Base-by-base conservation (phyloP, 2,888 invertebrate genomes). In the Hypomecis atomaria region DNA sequence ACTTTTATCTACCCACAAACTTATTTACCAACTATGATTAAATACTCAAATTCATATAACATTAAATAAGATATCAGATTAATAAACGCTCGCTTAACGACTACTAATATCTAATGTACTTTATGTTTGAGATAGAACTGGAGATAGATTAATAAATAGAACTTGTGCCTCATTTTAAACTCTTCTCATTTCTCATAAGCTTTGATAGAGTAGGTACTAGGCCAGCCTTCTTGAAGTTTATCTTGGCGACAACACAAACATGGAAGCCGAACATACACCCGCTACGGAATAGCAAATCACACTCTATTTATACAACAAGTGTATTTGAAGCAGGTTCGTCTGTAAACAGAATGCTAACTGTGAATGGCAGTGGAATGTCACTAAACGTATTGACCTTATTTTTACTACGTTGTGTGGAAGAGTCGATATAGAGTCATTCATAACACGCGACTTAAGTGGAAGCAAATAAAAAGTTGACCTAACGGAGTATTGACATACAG, bases 211-310 rank as follows among this genome's bases (percentile, higher is more conserved):
- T n/a, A n/a, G n/a, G n/a, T 42, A 23, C 77, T 77, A 77, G 77
- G 73, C 75, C 74, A 80, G 76, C 70, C 81, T 81, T 81, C 49
- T 79, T 79, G 80, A 76, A 81, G 88, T 90, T 89, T 88, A 83
- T 89, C 83, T 89, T 85, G 76, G 82, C 83, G 83, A 82, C 88
- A 86, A 89, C 87, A 88, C 89, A 91, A 91, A 92, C 90, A 90
- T 89, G 86, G 81, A 84, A 77, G 81, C 74, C 76, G 83, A 85
- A 85, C 88, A 87, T 86, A 85, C 78, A 78, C 77, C 8, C 5
- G 84, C 85, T 87, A 90, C 85, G 86, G 88, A 90, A 90, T 90
- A 90, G 89, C 89, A 90, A 90, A 90, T 88, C 88, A 85, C 84
- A 78, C 78, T 71, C 77, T 88, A 84, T 90, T 90, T 90, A 85